Percentiles rank a stretch among this genome's conserved stretches.
These are phyloP conservation scores for Dolichoris vasculosae DNA, from an alignment of 1,140 invertebrate genomes.

Conservation along the genomic window DNA sequence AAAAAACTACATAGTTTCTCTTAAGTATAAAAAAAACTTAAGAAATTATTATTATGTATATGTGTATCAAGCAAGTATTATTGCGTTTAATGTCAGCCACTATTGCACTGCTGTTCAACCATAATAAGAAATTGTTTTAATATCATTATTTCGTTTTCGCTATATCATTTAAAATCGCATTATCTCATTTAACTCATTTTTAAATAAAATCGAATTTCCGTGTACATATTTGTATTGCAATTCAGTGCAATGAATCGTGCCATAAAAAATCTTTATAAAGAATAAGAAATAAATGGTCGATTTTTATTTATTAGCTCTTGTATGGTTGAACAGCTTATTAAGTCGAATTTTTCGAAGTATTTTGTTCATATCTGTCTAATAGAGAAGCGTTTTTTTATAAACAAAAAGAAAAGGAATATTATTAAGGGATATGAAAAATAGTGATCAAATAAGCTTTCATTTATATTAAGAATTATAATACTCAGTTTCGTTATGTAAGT, in stretches of 20 bases:
- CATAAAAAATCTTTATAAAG: slow-evolving; percentile 25
- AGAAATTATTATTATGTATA: slow-evolving; percentile 21
- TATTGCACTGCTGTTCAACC: slow-evolving; percentile 45
- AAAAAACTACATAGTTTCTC: slow-evolving; percentile 22
- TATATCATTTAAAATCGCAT: neutral
- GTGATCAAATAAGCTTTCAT: slow-evolving; percentile 50
- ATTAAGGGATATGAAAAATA: slow-evolving; percentile 10
- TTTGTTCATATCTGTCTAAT: slow-evolving; percentile 37
- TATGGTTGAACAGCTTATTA: slow-evolving; percentile 29
- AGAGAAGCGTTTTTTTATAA: slow-evolving; percentile 33
- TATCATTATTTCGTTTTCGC: neutral
- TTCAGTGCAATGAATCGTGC: slow-evolving; percentile 40
- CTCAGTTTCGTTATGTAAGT: slow-evolving; percentile 38
- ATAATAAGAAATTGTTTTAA: slow-evolving; percentile 28
- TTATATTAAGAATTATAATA: slow-evolving; percentile 44
- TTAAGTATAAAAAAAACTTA: slow-evolving; percentile 17
- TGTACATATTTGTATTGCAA: slow-evolving; percentile 36
- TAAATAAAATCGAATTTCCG: slow-evolving; percentile 11
- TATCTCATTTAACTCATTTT: slow-evolving; percentile 9
- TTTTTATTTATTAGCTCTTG: slow-evolving; percentile 30
- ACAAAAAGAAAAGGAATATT: neutral
- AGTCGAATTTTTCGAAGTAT: slow-evolving; percentile 43
- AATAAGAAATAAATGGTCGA: slow-evolving; percentile 29
- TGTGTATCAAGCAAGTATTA: slow-evolving; percentile 44
- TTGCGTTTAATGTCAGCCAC: slow-evolving; percentile 34